These are phyloP conservation scores for Drosophila hydei DNA, from an alignment of 1,140 invertebrate genomes.

Conservation along the genomic window DNA sequence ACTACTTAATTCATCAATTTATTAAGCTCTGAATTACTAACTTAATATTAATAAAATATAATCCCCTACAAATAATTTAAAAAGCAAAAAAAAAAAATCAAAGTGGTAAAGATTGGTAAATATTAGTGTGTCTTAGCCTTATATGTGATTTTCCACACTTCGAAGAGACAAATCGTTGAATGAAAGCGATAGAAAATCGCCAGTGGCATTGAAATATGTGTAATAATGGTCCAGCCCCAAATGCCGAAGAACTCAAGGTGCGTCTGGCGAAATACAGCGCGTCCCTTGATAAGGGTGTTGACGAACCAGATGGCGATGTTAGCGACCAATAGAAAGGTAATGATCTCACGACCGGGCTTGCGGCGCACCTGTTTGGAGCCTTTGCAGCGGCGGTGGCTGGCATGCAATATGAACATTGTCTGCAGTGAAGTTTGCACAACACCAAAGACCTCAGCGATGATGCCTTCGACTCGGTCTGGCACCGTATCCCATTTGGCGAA, in stretches of 20 bases:
- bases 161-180: conserved; percentile 97
- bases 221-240: conserved; percentile 95
- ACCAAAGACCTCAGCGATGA: conserved; percentile 87
- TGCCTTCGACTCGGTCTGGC: conserved; percentile 85
- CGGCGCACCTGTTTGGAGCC: conserved; percentile 86
- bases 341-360: conserved; percentile 93
- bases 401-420: conserved; percentile 93
- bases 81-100: conserved; percentile 11
- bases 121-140: conserved; percentile 85
- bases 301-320: conserved; percentile 95
- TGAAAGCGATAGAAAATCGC: conserved; percentile 96
- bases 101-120: not conserved
- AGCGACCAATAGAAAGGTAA: conserved; percentile 92
- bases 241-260: conserved; percentile 92
- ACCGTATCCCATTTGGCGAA: conserved; percentile 87
- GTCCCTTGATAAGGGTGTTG: conserved; percentile 92
- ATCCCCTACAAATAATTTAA: conserved; percentile 10
- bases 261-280: conserved; percentile 91
- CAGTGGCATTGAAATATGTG: conserved; percentile 92
- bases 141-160: conserved; percentile 98
- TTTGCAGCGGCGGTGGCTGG: conserved; percentile 88
- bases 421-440: conserved; percentile 89
- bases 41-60: not conserved
- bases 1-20: too few species aligned
- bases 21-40: not conserved